Base-by-base conservation (phyloP, 1,140 invertebrate genomes). In the Euwallacea fornicatus region DNA sequence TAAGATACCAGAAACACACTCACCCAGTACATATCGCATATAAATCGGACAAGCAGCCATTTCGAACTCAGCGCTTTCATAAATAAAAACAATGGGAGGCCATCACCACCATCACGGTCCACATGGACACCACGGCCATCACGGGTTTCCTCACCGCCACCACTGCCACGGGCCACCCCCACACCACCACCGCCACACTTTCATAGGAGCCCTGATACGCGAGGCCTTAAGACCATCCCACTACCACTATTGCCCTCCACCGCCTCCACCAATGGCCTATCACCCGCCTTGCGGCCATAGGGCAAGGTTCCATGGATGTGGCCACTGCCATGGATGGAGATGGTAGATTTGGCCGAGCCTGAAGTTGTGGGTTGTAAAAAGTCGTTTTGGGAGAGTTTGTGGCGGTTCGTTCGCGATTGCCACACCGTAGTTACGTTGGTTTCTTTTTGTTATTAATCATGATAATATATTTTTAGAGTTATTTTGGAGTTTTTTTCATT, bases 251-350 rank as follows among this genome's bases (percentile, higher is more conserved):
- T 13, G 46, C 8, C 9, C n/a, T 47, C 13, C 16, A 7, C 66
- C 65, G 43, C 65, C 66, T 47, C 66, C 66, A 41, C 66, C 66
- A 44, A 33, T 47, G 1, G n/a, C 44, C 41, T 46, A 47, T 7
- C 58, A 21, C 11, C 66, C 67, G 7, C 44, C 58, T 44, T 69
- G 67, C 21, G 60, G 60, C 10, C 67, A 69, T 15, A n/a, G 33
- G 7, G 7, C 16, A 2, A 11, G n/a, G 9, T 54, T 54, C 33
- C 59, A 61, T 63, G 67, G 67, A 13, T 69, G 67, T 42, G 41
- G 41, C 47, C 59, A 69, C 42, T 69, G 67, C 42, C 42, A 69
- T 13, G 43, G 59, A 33, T 69, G 67, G 67, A 69, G 67, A 42
- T 69, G 67, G 67, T 69, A 66, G 61, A 13, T 42, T 46, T 46